Percentiles rank a stretch among this genome's conserved stretches.
Evolutionary conservation across 2,797 vertebrate genomes (phyloP).

Genomic region (Poeciliopsis presidionis): DNA sequence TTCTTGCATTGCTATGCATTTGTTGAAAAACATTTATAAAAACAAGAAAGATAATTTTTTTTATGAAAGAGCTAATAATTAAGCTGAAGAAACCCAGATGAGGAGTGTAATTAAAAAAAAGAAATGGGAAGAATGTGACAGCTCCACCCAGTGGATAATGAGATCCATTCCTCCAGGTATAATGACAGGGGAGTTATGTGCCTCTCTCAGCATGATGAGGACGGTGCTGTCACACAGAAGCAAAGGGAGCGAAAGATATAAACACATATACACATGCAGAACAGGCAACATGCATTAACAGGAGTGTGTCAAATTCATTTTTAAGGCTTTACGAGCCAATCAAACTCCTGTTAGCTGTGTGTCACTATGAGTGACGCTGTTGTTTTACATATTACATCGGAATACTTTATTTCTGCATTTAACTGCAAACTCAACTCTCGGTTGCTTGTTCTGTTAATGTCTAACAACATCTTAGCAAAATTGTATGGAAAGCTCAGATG

Average conservation of each 20-base stretch:
- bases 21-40: conserved; percentile 41
- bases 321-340: neutral
- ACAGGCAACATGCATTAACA: neutral
- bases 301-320: conserved; percentile 1
- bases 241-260: conserved; percentile 6
- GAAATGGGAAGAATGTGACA: conserved; percentile 68
- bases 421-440: neutral
- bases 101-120: conserved; percentile 13
- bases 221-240: conserved; percentile 14
- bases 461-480: neutral
- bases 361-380: conserved; percentile 2
- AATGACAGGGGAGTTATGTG: conserved; percentile 18
- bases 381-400: neutral
- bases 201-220: conserved; percentile 18
- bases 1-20: neutral
- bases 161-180: conserved; percentile 17
- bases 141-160: conserved; percentile 80
- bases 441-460: neutral
- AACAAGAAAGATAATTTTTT: conserved; percentile 14
- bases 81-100: conserved; percentile 18
- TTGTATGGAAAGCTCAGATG: neutral
- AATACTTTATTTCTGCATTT: neutral
- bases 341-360: neutral
- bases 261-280: conserved; percentile 3
- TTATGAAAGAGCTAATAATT: conserved; percentile 30